A percentile compares a stretch with the other conserved stretches of the same genome.
phyloP scores from a whole-genome alignment of 2,888 invertebrate genomes.

The Opisthograptis luteolata region DNA sequence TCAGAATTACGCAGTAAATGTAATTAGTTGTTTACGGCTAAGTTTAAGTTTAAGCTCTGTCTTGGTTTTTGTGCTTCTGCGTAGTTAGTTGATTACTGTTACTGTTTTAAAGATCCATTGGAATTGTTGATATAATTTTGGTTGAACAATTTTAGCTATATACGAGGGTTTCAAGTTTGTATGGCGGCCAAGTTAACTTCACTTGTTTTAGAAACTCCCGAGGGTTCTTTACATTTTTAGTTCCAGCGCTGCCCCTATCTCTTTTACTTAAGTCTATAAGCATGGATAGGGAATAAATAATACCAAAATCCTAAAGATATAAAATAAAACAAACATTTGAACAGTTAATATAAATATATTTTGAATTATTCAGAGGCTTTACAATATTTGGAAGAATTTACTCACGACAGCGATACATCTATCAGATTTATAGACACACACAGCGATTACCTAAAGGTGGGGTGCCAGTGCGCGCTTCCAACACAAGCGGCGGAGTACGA shows the following conservation, averaged over 20 bases:
- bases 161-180: too few relatives aligned
- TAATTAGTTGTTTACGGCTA: conserved; percentile 5
- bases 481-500: conserved; percentile 53
- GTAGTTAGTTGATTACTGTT: too few relatives aligned
- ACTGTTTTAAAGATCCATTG: too few relatives aligned
- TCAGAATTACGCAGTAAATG: conserved; percentile 13
- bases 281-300: too few relatives aligned
- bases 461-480: conserved; percentile 45
- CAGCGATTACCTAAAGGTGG: conserved; percentile 46
- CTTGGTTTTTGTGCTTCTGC: conserved; percentile 9
- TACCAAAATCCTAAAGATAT: neutral
- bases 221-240: too few relatives aligned
- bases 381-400: conserved; percentile 83
- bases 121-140: too few relatives aligned
- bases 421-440: conserved; percentile 58
- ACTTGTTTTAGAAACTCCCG: too few relatives aligned
- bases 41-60: neutral
- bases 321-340: conserved; percentile 77
- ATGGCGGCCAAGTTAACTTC: too few relatives aligned
- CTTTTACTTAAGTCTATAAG: too few relatives aligned
- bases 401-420: conserved; percentile 60
- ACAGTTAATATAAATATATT: conserved; percentile 85
- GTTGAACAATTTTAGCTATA: too few relatives aligned
- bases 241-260: too few relatives aligned
- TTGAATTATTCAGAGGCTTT: conserved; percentile 84